A percentile compares a stretch with the other conserved stretches of the same genome.
Conservation (phyloP, 2,888 invertebrate species). For the Drosophila nigricruria region DNA sequence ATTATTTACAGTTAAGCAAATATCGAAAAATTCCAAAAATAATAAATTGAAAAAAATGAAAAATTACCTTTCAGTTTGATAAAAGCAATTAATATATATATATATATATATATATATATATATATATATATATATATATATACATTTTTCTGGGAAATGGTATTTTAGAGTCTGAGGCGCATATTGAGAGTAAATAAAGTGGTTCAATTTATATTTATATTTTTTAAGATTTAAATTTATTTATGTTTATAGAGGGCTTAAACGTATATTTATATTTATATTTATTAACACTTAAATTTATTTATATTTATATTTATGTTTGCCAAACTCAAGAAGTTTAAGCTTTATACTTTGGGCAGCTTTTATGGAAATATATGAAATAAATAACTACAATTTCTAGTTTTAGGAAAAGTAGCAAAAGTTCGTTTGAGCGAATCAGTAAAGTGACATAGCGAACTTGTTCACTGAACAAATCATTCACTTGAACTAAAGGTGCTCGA, state of each 20-base stretch:
- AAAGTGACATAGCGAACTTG: neutral
- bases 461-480: neutral
- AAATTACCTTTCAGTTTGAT: neutral
- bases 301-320: neutral
- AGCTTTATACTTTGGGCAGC: too few relatives aligned
- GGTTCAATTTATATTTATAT: neutral
- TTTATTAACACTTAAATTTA: too few relatives aligned
- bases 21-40: neutral
- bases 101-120: too few relatives aligned
- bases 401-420: too few relatives aligned
- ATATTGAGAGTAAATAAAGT: neutral
- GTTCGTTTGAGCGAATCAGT: neutral
- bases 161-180: neutral
- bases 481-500: too few relatives aligned
- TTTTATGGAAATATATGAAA: too few relatives aligned
- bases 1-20: slow-evolving; percentile 24
- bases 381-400: too few relatives aligned
- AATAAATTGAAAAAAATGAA: neutral
- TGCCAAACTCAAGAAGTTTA: neutral
- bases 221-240: too few relatives aligned
- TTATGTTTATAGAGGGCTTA: neutral
- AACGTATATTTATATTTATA: too few relatives aligned
- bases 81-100: neutral
- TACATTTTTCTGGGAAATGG: neutral
- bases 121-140: too few relatives aligned